Conservation (phyloP, 2,113 vertebrate species). For the Chloropsis hardwickii region DNA sequence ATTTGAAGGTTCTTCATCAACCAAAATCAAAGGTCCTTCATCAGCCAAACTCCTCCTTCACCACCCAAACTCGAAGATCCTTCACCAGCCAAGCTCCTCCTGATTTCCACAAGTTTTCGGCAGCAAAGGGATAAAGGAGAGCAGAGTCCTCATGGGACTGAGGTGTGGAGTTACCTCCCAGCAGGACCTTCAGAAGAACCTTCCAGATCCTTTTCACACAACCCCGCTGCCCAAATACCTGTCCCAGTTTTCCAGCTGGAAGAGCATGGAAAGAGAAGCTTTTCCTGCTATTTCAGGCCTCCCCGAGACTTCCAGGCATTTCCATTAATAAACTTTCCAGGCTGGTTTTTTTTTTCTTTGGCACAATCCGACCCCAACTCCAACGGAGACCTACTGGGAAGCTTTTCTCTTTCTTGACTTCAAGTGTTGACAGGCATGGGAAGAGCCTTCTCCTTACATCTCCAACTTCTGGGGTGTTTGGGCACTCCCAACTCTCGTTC, state of each 20-base stretch:
- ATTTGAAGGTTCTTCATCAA: background rate
- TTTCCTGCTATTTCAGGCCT: background rate
- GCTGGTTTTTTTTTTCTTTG: background rate
- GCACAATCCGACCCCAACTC: accelerated
- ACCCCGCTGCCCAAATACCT: background rate
- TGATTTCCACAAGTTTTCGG: background rate
- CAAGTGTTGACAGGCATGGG: background rate
- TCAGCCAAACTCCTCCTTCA: background rate
- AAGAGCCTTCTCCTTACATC: background rate
- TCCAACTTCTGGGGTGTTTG: accelerated
- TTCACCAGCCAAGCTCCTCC: background rate
- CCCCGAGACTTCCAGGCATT: background rate
- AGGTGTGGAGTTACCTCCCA: background rate
- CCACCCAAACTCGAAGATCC: background rate
- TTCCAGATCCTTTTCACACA: accelerated
- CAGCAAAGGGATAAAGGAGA: background rate
- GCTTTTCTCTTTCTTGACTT: background rate
- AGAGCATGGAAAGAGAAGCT: background rate
- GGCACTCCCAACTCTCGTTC: accelerated
- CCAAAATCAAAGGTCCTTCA: background rate
- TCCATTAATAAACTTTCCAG: background rate
- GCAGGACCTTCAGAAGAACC: background rate
- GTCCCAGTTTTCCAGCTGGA: accelerated
- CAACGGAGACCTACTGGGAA: background rate
- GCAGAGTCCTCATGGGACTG: background rate